Conservation (phyloP, 2,113 vertebrate genomes). For the Andinoacara biseriatus region DNA sequence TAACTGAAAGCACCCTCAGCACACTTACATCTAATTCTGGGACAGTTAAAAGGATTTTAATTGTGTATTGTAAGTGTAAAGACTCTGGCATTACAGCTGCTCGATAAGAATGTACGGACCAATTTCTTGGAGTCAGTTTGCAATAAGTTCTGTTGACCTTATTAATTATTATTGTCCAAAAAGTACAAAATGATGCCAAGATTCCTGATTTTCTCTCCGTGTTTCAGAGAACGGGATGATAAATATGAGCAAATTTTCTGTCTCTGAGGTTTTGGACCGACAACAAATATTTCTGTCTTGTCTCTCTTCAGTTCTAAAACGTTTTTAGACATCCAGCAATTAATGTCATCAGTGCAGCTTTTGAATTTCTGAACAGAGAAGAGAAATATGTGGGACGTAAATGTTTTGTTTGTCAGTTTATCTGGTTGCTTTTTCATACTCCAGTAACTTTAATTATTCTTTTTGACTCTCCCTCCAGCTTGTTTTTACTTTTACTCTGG, state of each 20-base stretch:
- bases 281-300: background rate
- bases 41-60: background rate
- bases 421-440: background rate
- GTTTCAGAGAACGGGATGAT: background rate
- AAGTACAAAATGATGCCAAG: background rate
- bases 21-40: background rate
- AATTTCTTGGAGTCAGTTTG: background rate
- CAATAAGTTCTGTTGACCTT: background rate
- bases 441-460: background rate
- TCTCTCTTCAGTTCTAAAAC: background rate
- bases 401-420: background rate
- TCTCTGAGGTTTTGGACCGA: background rate
- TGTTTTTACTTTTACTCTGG: background rate
- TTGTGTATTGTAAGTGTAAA: background rate
- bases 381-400: background rate
- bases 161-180: background rate
- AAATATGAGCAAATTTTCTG: background rate
- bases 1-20: background rate
- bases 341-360: background rate
- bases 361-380: background rate
- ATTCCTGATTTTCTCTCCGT: background rate
- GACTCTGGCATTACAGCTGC: background rate
- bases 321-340: background rate
- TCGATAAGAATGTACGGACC: background rate
- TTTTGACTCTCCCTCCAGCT: background rate